Percentiles rank a stretch among this genome's conserved stretches.
Conservation (phyloP, 2,888 invertebrate species). For the Bombylius major region DNA sequence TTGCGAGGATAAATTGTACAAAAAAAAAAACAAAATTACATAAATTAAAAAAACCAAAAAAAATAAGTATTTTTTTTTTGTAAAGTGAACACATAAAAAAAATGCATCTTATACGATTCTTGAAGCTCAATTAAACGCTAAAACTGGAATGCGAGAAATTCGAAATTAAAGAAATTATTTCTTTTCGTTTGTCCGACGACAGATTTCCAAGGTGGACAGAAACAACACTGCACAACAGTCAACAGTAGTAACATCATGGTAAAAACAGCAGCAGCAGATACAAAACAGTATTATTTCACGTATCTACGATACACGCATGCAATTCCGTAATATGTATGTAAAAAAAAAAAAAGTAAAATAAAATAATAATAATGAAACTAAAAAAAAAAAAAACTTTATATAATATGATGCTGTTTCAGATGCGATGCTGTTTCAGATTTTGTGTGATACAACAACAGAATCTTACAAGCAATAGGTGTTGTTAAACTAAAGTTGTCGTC, state of each 20-base stretch:
- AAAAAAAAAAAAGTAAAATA: no score
- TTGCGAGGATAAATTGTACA: no score
- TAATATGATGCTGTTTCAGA: no score
- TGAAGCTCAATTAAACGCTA: conserved; percentile 3
- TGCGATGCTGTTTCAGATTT: no score
- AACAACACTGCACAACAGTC: not conserved
- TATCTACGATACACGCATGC: no score
- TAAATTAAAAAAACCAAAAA: not conserved
- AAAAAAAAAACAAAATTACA: no score
- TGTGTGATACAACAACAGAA: not conserved
- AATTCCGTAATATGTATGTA: no score
- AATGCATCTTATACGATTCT: not conserved
- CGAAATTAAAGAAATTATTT: conserved; percentile 6
- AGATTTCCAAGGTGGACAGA: not conserved
- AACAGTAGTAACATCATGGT: no score
- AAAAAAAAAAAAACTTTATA: no score
- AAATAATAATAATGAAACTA: no score
- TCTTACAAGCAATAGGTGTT: not conserved
- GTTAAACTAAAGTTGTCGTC: not conserved
- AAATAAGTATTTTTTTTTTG: not conserved
- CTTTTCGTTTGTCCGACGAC: not conserved
- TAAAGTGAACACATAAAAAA: not conserved
- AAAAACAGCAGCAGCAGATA: no score
- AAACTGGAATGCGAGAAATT: conserved; percentile 6
- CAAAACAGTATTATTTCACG: no score